Evolutionary conservation across 2,888 invertebrate species (phyloP).

Genomic region (Tillus elongatus): DNA sequence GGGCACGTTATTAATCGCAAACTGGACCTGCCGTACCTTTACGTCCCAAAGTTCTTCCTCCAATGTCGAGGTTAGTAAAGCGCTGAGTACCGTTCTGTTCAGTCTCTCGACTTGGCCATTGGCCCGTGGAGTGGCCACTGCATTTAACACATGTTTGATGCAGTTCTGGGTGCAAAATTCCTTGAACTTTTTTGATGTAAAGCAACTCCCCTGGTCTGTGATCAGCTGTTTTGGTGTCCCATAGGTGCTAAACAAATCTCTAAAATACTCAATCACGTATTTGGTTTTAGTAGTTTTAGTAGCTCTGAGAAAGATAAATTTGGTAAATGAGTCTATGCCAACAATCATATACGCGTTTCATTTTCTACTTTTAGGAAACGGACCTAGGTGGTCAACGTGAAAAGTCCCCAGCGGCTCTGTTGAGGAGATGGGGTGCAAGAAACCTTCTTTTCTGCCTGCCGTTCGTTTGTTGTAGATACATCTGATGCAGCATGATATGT

Average conservation of each 20-base stretch:
- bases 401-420: constrained; percentile 22
- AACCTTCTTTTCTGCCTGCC: constrained; percentile 24
- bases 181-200: constrained; percentile 10
- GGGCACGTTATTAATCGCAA: constrained; percentile 24
- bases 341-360: constrained; percentile 23
- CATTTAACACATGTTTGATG: constrained; percentile 11
- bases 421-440: constrained; percentile 23
- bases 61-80: constrained; percentile 5
- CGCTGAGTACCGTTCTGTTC: constrained; percentile 10
- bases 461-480: constrained; percentile 22
- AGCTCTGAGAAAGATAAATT: constrained; percentile 23
- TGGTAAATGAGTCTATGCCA: constrained; percentile 25
- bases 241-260: constrained; percentile 3
- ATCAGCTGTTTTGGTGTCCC: constrained; percentile 10
- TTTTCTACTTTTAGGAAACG: constrained; percentile 17
- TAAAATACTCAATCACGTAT: too few species aligned
- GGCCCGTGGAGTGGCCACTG: constrained; percentile 8
- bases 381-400: constrained; percentile 29
- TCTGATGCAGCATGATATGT: constrained; percentile 26
- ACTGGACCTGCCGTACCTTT: constrained; percentile 15
- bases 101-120: constrained; percentile 13
- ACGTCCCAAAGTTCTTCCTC: constrained; percentile 19
- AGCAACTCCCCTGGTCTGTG: constrained; percentile 12
- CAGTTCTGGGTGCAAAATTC: constrained; percentile 7
- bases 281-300: constrained; percentile 19